Conservation (phyloP, 1,140 invertebrate genomes). For the Probaryconus sp. region DNA sequence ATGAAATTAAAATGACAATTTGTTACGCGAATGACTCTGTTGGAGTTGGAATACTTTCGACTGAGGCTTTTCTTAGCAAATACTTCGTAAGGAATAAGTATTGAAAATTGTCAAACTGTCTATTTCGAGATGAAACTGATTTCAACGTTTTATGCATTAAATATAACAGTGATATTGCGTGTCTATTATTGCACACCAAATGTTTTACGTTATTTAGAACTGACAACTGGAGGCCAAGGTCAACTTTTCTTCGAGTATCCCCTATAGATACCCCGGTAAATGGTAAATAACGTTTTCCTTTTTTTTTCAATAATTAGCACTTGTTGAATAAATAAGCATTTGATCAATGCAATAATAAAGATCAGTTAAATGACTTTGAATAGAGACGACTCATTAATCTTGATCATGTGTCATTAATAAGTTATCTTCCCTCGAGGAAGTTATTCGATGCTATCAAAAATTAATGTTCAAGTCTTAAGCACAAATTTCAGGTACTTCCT, state of each 20-base stretch:
- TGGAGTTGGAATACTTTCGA: no score
- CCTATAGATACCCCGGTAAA: constrained; percentile 19
- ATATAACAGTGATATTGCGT: constrained; percentile 37
- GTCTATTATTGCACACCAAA: constrained; percentile 38
- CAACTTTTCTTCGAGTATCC: constrained; percentile 19
- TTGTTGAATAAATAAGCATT: not conserved
- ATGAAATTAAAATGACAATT: no score
- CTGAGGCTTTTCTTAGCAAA: no score
- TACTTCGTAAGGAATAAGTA: no score
- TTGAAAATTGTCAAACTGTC: constrained; percentile 23
- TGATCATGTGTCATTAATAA: no score
- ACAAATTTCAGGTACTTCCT: no score
- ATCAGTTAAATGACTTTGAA: not conserved
- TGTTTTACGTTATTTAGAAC: constrained; percentile 41
- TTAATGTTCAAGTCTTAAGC: no score
- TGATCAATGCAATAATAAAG: not conserved
- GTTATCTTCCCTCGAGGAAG: no score
- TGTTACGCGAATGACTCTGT: no score
- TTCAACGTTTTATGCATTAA: constrained; percentile 16
- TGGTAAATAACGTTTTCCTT: constrained; percentile 4
- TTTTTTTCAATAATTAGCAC: constrained; percentile 21
- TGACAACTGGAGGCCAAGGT: constrained; percentile 43
- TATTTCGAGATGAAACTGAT: not conserved
- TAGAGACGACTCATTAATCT: no score
- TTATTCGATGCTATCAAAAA: no score